Evolutionary conservation across 2,797 vertebrate species (phyloP).

Genomic region (Tympanoctomys barrerae): DNA sequence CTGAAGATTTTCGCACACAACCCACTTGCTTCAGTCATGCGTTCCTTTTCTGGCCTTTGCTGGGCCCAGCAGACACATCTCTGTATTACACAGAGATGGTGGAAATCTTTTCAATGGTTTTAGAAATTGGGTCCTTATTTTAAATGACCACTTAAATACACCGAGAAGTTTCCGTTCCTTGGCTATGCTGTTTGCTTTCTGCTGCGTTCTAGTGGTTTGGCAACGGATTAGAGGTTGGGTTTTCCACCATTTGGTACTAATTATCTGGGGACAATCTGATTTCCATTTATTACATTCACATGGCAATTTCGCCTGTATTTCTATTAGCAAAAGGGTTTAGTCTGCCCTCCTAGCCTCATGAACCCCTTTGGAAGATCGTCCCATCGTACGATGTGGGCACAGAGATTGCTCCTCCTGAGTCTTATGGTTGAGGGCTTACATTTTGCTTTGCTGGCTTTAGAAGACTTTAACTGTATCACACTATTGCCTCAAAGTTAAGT

Average conservation of each 20-base stretch:
- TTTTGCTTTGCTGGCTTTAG: constrained; percentile 59
- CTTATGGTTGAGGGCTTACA: constrained; percentile 13
- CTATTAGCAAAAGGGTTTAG: constrained; percentile 62
- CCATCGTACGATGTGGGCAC: constrained; percentile 64
- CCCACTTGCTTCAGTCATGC: not conserved
- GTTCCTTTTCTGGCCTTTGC: constrained; percentile 59
- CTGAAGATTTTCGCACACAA: not conserved
- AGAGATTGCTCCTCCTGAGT: constrained; percentile 60
- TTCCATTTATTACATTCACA: constrained; percentile 75
- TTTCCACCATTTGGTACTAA: constrained; percentile 83
- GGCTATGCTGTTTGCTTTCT: constrained; percentile 82
- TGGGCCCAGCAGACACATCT: constrained; percentile 17
- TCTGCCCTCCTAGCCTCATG: constrained; percentile 67
- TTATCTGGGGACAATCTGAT: constrained; percentile 80
- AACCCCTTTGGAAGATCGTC: constrained; percentile 54
- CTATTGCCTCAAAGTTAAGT: constrained; percentile 66
- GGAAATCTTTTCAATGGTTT: constrained; percentile 72
- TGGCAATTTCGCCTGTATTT: constrained; percentile 65
- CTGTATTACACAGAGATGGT: constrained; percentile 50
- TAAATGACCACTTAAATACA: constrained; percentile 69
- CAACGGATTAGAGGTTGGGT: constrained; percentile 81
- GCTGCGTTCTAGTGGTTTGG: constrained; percentile 84
- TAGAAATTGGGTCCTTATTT: constrained; percentile 63
- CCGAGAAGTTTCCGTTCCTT: constrained; percentile 81
- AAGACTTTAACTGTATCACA: constrained; percentile 67